These are phyloP conservation scores for Pardalotus punctatus DNA, from an alignment of 2,113 vertebrate species.

Conservation along the genomic window DNA sequence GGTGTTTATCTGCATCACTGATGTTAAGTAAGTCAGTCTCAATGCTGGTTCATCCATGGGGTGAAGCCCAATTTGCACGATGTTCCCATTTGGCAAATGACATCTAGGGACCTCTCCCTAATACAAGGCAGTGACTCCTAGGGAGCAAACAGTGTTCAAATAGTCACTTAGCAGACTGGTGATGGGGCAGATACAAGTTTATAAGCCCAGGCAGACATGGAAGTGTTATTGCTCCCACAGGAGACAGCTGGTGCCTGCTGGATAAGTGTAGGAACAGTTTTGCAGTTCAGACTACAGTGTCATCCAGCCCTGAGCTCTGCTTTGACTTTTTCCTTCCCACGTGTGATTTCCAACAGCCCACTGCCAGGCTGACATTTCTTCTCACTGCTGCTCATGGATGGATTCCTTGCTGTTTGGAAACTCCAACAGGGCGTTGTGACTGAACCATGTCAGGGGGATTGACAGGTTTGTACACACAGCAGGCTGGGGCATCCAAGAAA, in stretches of 20 bases:
- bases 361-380: slow-evolving; percentile 16
- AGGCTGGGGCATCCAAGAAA: neutral
- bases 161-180: neutral
- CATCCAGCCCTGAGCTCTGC: neutral
- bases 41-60: neutral
- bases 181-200: neutral
- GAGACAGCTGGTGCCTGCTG: slow-evolving; percentile 21
- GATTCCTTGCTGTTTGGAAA: slow-evolving; percentile 30
- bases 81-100: neutral
- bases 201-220: neutral
- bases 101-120: neutral
- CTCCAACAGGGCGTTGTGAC: neutral
- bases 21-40: neutral
- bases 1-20: neutral
- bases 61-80: neutral
- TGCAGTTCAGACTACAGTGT: neutral
- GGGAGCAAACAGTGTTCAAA: neutral
- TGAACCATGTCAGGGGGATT: neutral
- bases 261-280: neutral
- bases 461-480: slow-evolving; percentile 15
- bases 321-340: slow-evolving; percentile 11
- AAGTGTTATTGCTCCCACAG: neutral
- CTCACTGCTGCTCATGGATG: neutral
- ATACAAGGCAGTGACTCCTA: neutral
- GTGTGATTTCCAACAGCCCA: neutral